Conservation (phyloP, 2,113 vertebrate genomes). For the Rhabdomys dilectus region DNA sequence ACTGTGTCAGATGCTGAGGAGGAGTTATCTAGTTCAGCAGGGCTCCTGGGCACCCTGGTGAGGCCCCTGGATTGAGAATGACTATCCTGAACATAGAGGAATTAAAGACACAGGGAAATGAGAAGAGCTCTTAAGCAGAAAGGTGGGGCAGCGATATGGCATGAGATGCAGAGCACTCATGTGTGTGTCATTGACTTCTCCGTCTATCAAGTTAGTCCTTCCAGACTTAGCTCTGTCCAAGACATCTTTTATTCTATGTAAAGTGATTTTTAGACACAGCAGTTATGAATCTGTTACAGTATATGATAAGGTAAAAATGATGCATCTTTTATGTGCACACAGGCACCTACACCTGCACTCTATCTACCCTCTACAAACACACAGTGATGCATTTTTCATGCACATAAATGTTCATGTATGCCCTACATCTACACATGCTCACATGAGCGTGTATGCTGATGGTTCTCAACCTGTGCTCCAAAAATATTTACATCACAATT, state of each 20-base stretch:
- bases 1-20: not conserved
- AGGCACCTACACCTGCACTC: not conserved
- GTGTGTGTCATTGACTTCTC: not conserved
- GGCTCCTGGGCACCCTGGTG: not conserved
- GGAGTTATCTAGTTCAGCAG: not conserved
- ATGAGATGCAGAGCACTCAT: not conserved
- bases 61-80: not conserved
- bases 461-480: not conserved
- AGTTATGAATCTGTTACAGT: not conserved
- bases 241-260: not conserved
- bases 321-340: rapidly evolving
- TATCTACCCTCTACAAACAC: not conserved
- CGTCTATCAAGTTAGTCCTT: not conserved
- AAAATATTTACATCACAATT: not conserved
- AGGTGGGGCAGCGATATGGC: not conserved
- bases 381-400: not conserved
- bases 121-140: not conserved
- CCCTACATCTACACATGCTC: not conserved
- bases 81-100: not conserved
- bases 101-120: not conserved
- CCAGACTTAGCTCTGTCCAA: not conserved
- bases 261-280: not conserved
- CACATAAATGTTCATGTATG: too few relatives aligned
- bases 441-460: too few relatives aligned
- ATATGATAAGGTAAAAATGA: not conserved